phyloP scores from a whole-genome alignment of 2,888 invertebrate species.

The Eulithis testata region DNA sequence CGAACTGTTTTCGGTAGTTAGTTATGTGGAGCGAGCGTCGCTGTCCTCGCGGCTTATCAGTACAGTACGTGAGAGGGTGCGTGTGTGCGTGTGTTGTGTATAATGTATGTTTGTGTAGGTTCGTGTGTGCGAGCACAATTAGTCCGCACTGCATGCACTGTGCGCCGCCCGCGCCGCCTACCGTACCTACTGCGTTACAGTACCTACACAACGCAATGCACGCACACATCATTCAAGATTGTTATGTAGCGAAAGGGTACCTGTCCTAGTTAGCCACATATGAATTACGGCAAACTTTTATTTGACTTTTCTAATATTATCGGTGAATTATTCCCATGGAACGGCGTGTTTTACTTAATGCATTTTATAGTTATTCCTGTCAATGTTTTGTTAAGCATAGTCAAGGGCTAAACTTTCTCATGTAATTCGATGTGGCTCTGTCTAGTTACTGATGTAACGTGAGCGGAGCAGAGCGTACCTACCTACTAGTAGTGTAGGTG shows the following conservation, averaged over 20 bases:
- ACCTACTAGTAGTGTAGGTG: no score
- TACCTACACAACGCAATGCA: no score
- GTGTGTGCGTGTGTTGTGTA: not conserved
- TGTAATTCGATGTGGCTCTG: not conserved
- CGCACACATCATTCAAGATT: no score
- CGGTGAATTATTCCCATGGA: no score
- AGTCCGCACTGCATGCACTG: not conserved
- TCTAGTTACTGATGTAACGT: constrained; percentile 6
- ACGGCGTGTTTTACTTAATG: no score
- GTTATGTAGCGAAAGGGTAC: no score
- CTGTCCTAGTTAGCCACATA: no score
- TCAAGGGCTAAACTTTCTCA: constrained; percentile 13
- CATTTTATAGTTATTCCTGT: not conserved
- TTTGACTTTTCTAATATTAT: no score
- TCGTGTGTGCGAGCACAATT: not conserved
- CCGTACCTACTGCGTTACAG: no score
- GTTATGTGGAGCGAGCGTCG: constrained; percentile 26
- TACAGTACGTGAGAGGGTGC: not conserved
- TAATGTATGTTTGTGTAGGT: not conserved
- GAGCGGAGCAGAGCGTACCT: not conserved
- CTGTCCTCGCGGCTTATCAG: constrained; percentile 29
- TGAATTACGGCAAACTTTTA: no score
- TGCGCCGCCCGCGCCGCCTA: no score
- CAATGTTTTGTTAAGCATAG: no score
- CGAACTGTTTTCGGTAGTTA: constrained; percentile 20